phyloP scores from a whole-genome alignment of 2,888 invertebrate species.

The Yponomeuta sedellus region DNA sequence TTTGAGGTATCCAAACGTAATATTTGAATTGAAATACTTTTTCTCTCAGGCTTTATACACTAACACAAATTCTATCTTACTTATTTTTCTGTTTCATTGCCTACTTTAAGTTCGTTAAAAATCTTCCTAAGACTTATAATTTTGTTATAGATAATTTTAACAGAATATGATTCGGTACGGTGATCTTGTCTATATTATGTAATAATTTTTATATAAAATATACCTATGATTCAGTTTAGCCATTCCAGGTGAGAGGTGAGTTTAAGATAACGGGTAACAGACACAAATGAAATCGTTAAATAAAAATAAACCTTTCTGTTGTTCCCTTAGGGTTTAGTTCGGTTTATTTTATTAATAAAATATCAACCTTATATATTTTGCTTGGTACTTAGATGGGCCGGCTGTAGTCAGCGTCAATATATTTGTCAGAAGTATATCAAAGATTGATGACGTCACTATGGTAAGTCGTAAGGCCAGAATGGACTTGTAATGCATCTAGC shows the following conservation, averaged over 20 bases:
- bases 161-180: too few relatives aligned
- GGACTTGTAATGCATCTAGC: conserved; percentile 49
- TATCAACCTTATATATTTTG: conserved; percentile 52
- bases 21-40: too few relatives aligned
- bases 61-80: conserved; percentile 64
- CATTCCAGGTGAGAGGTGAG: conserved; percentile 38
- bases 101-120: neutral
- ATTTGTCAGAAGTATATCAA: conserved; percentile 98
- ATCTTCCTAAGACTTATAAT: neutral
- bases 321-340: conserved; percentile 51
- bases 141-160: neutral
- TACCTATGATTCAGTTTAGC: neutral
- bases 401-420: conserved; percentile 98
- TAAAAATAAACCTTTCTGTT: conserved; percentile 28
- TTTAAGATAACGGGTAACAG: neutral
- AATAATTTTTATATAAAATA: neutral
- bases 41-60: conserved; percentile 42
- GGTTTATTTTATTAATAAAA: conserved; percentile 31
- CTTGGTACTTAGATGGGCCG: conserved; percentile 88
- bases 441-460: conserved; percentile 99
- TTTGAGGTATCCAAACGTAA: too few relatives aligned
- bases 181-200: too few relatives aligned
- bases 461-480: conserved; percentile 84
- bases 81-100: conserved; percentile 28
- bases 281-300: conserved; percentile 22